Percentiles rank a stretch among this genome's conserved stretches.
Conservation (phyloP, 2,888 invertebrate species). For the Dynastes hyllus region DNA sequence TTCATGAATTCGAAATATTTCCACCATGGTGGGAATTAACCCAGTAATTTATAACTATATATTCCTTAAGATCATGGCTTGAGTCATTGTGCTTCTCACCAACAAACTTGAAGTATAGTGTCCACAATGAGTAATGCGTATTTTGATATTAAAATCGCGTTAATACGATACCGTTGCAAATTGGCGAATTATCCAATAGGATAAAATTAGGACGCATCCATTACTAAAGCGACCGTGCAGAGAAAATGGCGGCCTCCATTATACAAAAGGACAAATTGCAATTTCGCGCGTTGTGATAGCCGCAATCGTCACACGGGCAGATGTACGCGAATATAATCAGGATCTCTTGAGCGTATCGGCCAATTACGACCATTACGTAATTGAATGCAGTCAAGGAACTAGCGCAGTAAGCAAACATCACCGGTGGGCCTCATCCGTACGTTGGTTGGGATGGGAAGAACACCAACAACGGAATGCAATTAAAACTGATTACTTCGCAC, state of each 20-base stretch:
- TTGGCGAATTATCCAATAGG: slow-evolving; percentile 31
- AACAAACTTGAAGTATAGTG: no score
- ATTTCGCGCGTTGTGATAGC: slow-evolving; percentile 12
- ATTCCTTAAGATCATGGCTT: no score
- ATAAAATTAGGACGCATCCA: slow-evolving; percentile 28
- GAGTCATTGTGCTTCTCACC: no score
- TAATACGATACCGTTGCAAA: background rate
- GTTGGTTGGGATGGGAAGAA: background rate
- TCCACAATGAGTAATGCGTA: background rate
- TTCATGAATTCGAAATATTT: no score
- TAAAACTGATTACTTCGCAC: slow-evolving; percentile 12
- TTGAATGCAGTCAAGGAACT: slow-evolving; percentile 19
- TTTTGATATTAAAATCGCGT: background rate
- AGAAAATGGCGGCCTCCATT: background rate
- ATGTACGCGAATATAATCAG: background rate
- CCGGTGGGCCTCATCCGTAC: no score
- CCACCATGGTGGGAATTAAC: no score
- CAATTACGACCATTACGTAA: slow-evolving; percentile 24
- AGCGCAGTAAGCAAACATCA: background rate
- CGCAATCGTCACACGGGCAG: background rate
- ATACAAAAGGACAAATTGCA: slow-evolving; percentile 35
- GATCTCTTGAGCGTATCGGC: slow-evolving; percentile 17
- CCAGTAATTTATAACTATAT: no score
- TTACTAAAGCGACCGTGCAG: background rate
- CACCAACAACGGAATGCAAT: background rate